Conservation (phyloP, 2,113 vertebrate species). For the Octodon degus region DNA sequence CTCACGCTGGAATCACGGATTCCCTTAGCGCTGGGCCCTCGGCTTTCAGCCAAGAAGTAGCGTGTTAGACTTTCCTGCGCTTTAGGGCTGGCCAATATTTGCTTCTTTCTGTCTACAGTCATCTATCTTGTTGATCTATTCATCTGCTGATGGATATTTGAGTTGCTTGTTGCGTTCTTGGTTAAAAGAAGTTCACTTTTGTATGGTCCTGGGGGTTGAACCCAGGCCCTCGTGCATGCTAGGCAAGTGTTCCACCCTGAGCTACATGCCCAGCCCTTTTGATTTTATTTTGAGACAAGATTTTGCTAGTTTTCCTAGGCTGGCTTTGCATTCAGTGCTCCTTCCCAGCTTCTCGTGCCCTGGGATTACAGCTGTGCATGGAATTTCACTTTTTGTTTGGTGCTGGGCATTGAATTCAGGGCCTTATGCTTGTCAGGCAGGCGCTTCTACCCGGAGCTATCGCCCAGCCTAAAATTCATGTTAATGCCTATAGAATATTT, state of each 20-base stretch:
- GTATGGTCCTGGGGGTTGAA: background rate
- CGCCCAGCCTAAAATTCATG: no score
- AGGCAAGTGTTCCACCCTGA: background rate
- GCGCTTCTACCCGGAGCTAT: no score
- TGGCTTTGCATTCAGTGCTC: background rate
- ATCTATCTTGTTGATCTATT: background rate
- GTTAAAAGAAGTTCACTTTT: background rate
- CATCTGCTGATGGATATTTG: background rate
- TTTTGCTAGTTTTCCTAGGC: background rate
- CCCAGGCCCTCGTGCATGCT: no score
- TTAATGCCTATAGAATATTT: slow-evolving; percentile 39
- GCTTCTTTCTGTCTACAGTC: background rate
- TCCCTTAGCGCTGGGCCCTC: background rate
- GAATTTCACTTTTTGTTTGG: slow-evolving; percentile 15
- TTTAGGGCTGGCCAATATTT: background rate
- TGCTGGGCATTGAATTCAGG: no score
- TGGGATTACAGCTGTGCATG: background rate
- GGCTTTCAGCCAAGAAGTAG: background rate
- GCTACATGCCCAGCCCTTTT: background rate
- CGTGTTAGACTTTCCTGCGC: background rate
- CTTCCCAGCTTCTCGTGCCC: no score
- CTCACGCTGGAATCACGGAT: background rate
- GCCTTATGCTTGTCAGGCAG: no score
- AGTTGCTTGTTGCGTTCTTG: background rate
- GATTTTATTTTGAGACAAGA: background rate